A percentile compares a stretch with the other conserved stretches of the same genome.
These are phyloP conservation scores for Lagocephalus sceleratus DNA, from an alignment of 2,797 vertebrate species.

Conservation along the genomic window DNA sequence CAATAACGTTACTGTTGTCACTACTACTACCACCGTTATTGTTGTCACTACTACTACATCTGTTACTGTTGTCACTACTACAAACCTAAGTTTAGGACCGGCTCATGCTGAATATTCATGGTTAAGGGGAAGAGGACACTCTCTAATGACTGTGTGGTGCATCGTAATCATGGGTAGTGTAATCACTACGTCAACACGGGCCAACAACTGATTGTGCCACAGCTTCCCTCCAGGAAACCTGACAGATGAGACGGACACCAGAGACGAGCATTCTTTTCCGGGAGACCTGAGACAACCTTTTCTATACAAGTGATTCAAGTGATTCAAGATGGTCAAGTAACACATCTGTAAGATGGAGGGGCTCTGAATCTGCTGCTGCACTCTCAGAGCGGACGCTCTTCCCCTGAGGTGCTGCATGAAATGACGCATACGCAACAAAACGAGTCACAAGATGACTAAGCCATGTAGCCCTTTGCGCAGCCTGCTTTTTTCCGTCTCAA, in stretches of 20 bases:
- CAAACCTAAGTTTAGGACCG: constrained; percentile 1
- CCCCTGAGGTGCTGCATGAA: no score
- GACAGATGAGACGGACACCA: constrained; percentile 39
- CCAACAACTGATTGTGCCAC: constrained; percentile 18
- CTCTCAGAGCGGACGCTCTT: no score
- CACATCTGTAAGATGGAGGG: no score
- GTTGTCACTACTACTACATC: no score
- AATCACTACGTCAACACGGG: constrained; percentile 39
- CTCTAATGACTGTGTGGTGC: constrained; percentile 34
- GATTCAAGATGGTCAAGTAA: no score
- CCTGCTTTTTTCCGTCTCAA: constrained; percentile 32
- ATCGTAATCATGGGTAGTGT: constrained; percentile 62
- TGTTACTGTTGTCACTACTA: no score
- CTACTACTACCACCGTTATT: no score
- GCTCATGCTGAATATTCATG: constrained; percentile 30
- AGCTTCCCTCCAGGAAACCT: constrained; percentile 39
- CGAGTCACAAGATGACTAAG: no score
- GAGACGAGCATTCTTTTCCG: constrained; percentile 32
- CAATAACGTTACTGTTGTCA: no score
- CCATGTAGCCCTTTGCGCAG: not conserved
- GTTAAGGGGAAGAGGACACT: constrained; percentile 7
- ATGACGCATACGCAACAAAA: no score
- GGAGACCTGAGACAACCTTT: not conserved
- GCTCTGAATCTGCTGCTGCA: no score
- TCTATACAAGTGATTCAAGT: not conserved